phyloP scores from a whole-genome alignment of 2,113 vertebrate species.

The Elaphurus davidianus region DNA sequence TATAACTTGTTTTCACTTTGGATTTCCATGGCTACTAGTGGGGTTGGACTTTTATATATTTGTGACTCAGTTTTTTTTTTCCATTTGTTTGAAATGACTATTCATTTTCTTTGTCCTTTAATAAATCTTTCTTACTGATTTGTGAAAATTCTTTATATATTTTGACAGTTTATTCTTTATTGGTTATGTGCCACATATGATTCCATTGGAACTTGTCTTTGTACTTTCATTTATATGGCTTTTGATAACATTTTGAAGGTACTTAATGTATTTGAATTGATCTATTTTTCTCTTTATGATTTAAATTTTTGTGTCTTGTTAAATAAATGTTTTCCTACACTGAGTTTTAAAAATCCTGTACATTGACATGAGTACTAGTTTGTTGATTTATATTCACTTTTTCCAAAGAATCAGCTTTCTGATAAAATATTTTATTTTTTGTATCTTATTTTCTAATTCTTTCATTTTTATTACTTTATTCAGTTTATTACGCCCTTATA shows the following conservation, averaged over 20 bases:
- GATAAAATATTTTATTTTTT: background rate
- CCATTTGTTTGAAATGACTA: background rate
- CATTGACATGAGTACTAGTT: background rate
- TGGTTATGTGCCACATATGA: background rate
- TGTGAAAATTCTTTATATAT: background rate
- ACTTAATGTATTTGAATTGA: background rate
- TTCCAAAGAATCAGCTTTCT: background rate
- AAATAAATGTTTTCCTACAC: background rate
- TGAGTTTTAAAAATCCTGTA: background rate
- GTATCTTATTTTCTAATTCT: background rate
- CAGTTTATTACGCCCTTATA: background rate
- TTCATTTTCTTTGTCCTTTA: background rate
- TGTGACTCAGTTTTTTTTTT: background rate
- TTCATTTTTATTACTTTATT: background rate
- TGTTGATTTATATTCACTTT: background rate
- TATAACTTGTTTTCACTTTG: background rate
- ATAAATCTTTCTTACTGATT: background rate
- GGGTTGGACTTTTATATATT: background rate
- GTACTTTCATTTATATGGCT: background rate
- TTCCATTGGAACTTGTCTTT: background rate
- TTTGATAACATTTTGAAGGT: background rate
- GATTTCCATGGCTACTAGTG: background rate
- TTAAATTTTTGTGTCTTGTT: background rate
- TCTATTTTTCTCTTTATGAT: background rate
- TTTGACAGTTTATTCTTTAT: background rate